These are phyloP conservation scores for Aplysina aerophoba DNA, from an alignment of 37 sponge, comb jelly and placozoan species.

Conservation along the genomic window DNA sequence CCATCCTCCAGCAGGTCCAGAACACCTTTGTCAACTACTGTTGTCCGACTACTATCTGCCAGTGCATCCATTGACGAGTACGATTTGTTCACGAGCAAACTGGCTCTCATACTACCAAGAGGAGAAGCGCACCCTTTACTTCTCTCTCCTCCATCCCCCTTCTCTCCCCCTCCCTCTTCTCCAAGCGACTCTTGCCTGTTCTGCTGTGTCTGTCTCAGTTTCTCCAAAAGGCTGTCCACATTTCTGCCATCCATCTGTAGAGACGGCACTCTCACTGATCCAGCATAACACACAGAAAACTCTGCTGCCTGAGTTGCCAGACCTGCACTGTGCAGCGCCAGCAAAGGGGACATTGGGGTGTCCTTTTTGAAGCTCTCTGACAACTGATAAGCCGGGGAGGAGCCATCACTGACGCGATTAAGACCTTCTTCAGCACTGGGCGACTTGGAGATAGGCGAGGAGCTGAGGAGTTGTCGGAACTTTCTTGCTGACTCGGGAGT, in stretches of 20 bases:
- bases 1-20: too few relatives aligned
- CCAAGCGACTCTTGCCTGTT: too few relatives aligned
- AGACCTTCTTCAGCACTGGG: slow-evolving; percentile 8
- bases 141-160: too few relatives aligned
- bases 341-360: too few relatives aligned
- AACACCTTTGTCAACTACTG: too few relatives aligned
- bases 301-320: background rate
- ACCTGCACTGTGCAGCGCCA: too few relatives aligned
- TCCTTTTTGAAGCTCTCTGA: background rate
- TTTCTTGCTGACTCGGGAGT: background rate
- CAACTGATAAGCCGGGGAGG: background rate
- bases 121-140: too few relatives aligned
- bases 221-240: background rate
- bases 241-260: background rate
- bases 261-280: background rate
- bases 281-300: background rate
- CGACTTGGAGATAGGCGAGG: slow-evolving; percentile 1
- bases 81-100: too few relatives aligned
- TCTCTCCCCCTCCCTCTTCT: too few relatives aligned
- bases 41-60: too few relatives aligned
- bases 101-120: too few relatives aligned
- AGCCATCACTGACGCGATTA: background rate
- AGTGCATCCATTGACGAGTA: too few relatives aligned
- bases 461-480: background rate
- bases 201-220: background rate